Percentiles rank a stretch among this genome's conserved stretches.
Evolutionary conservation across 2,797 vertebrate genomes (phyloP).

Genomic region (Gastrophryne carolinensis): DNA sequence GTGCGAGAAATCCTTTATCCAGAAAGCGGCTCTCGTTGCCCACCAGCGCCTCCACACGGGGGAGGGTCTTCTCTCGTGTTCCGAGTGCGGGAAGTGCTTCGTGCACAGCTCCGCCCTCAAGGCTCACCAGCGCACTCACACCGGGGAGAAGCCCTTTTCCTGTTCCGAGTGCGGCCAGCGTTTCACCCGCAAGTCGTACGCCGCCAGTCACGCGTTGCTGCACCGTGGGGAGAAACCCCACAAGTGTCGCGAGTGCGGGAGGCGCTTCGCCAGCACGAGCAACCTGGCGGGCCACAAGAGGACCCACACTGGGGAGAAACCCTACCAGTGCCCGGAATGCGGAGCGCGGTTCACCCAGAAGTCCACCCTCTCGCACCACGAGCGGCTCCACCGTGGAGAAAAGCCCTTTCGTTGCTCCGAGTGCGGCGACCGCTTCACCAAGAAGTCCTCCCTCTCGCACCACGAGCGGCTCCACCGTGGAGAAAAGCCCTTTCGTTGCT

Average conservation of each 20-base stretch:
- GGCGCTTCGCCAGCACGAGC: conserved; percentile 54
- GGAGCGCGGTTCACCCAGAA: neutral
- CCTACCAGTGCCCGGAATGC: neutral
- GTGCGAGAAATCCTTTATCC: neutral
- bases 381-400: conserved; percentile 1
- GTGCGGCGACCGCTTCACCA: conserved; percentile 51
- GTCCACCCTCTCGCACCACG: neutral
- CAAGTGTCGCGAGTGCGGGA: conserved; percentile 50
- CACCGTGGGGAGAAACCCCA: conserved; percentile 57
- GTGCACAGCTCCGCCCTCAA: neutral
- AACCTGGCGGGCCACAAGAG: conserved; percentile 51
- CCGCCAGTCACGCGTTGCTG: neutral
- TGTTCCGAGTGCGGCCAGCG: neutral
- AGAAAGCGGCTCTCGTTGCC: neutral
- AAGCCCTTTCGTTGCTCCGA: conserved; percentile 50
- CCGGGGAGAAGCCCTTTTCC: neutral
- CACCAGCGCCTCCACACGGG: neutral
- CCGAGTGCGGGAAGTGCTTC: neutral
- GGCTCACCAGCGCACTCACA: neutral
- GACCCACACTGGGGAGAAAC: conserved; percentile 40
- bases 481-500: conserved; percentile 53
- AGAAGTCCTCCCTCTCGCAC: conserved; percentile 43
- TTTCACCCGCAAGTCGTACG: neutral
- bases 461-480: conserved; percentile 49
- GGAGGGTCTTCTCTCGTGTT: neutral